Evolutionary conservation across 2,113 vertebrate genomes (phyloP), one percentile per base, ranked within the genome.

Genomic region (Fulmarus glacialis): DNA sequence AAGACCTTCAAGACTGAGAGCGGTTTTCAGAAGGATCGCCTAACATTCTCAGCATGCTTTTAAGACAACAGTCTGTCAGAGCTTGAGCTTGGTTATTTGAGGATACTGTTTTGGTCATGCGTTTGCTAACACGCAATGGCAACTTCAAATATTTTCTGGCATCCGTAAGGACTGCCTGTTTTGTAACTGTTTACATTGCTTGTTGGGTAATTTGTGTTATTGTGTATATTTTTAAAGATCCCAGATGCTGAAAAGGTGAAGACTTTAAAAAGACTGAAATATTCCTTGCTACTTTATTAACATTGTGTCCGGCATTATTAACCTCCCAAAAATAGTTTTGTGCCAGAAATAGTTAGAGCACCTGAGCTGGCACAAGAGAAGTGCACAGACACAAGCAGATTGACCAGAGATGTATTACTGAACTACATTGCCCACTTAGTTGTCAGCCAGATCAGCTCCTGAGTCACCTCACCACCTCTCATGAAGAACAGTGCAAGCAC

Each of bases 341-440:
- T 32, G 8, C 7, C 20, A 48, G 15, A 68, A 91, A 30, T 1
- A 40, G 23, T 42, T 86, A 47, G 29, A 80, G 40, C 32, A 83
- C 18, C 27, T 27, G n/a, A 80, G 47, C 22, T 68, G n/a, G n/a
- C 56, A 45, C 26, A 36, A 53, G 50, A 50, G 29, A n/a, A 40
- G 36, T 14, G 42, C 27, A 27, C 19, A 95, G 43, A 53, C 59
- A 74, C 12, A 80, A 66, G 81, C 12, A 81, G 19, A 32, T 18
- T 16, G 43, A 77, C 17, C 43, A 85, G 32, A 80, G 38, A 34
- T 22, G 2, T 29, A 60, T 16, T 52, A 20, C 4, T 34, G 36
- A 40, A 60, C 23, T 53, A 18, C 36, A n/a, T 0, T 62, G n/a
- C 34, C 52, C 4, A 3, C 47, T 32, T 5, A 64, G 29, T 4